Base-by-base conservation (phyloP, 2,797 vertebrate species). In the Danio albolineatus region DNA sequence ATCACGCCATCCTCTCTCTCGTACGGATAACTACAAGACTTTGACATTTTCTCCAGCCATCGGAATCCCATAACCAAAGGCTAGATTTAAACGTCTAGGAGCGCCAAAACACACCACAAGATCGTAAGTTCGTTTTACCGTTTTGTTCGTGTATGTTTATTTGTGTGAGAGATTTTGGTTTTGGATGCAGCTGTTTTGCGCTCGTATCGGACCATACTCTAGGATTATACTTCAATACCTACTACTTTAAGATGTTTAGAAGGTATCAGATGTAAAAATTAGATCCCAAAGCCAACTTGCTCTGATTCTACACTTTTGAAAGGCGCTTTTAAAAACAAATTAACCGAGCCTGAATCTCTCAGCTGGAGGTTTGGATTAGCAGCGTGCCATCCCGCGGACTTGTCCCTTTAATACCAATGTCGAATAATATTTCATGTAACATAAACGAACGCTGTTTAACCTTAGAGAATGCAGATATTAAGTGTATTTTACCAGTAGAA, bases 351-450 rank as follows among this genome's bases (percentile, higher is more conserved):
- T 6, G 61, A 46, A 49, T 61, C 67, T 62, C 73, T 62, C 73
- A 62, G 79, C 71, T 73, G 61, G 78, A 59, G 85, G 65, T 66
- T 41, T 16, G 69, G 81, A 84, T 84, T 65, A 82, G 54, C 49
- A 53, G 51, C 49, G 64, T 49, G 13, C 60, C 64, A 78, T 62
- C 66, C 57, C 36, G 41, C 44, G 56, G 57, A 65, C 65, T 67
- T 39, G 70, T 57, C 69, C 64, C 21, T 83, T 75, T 74, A 77
- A 81, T 54, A 75, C 48, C 66, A 49, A n/a, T 48, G n/a, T 61
- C 21, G 38, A 46, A 57, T 81, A 66, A 36, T 54, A 65, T 70
- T 79, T 64, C 65, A 80, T 60, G 39, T 56, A 66, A 46, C 62
- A 12, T 12, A n/a, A 21, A 77, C 65, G 0, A 75, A 66, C 13